phyloP scores from a whole-genome alignment of 2,888 invertebrate species.

The Aphodius sticticus region DNA sequence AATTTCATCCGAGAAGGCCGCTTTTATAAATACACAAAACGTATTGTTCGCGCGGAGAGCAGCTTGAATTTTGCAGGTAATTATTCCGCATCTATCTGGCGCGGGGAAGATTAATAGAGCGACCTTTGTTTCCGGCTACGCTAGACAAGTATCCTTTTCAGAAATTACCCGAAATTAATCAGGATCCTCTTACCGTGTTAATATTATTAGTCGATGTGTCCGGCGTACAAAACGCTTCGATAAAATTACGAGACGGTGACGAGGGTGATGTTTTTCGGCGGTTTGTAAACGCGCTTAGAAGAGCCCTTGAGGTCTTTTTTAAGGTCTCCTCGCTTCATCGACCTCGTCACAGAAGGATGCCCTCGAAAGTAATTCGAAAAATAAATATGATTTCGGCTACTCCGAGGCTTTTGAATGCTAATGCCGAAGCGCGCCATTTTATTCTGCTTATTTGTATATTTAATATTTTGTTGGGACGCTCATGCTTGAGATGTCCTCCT shows the following conservation, averaged over 20 bases:
- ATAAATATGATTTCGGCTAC: neutral
- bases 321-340: neutral
- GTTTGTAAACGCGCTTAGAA: neutral
- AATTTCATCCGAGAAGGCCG: conserved; percentile 7
- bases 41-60: conserved; percentile 13
- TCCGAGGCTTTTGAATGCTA: neutral
- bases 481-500: too few species aligned
- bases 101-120: conserved; percentile 19
- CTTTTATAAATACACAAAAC: conserved; percentile 7
- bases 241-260: conserved; percentile 13
- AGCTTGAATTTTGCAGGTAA: conserved; percentile 25
- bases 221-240: neutral
- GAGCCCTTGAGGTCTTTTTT: neutral
- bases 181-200: conserved; percentile 9
- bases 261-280: neutral
- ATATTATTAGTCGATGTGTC: conserved; percentile 10
- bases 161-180: conserved; percentile 23
- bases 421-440: neutral
- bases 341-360: neutral
- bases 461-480: too few species aligned
- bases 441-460: neutral
- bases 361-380: neutral
- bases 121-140: conserved; percentile 19
- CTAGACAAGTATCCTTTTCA: conserved; percentile 17
- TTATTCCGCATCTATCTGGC: conserved; percentile 23